Evolutionary conservation across 2,888 invertebrate genomes (phyloP).

Genomic region (Azorinus chamasolen): DNA sequence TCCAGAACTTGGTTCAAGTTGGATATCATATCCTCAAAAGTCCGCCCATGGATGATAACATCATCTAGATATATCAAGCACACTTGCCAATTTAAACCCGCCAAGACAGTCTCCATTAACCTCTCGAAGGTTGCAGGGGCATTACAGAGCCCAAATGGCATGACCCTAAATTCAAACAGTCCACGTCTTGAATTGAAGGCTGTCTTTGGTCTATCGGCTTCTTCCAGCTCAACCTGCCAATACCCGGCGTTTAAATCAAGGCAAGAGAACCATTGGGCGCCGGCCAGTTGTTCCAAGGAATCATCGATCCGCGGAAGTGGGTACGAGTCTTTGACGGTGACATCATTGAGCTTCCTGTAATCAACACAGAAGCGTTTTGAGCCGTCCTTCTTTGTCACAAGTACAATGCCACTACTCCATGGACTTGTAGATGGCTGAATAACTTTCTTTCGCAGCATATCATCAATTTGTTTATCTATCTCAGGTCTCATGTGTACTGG

Average conservation of each 20-base stretch:
- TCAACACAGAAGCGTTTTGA: slow-evolving; percentile 46
- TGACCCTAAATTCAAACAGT: too few species aligned
- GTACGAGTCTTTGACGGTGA: slow-evolving; percentile 32
- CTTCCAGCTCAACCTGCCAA: slow-evolving; percentile 55
- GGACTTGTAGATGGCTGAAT: slow-evolving; percentile 44
- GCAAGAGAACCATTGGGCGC: slow-evolving; percentile 48
- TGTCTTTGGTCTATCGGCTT: slow-evolving; percentile 50
- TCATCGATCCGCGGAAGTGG: slow-evolving; percentile 42
- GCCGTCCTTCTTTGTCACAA: slow-evolving; percentile 54
- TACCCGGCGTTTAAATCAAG: slow-evolving; percentile 63
- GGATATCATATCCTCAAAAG: slow-evolving; percentile 24
- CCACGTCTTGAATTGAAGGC: slow-evolving; percentile 49
- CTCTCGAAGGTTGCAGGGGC: slow-evolving; percentile 48
- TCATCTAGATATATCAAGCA: slow-evolving; percentile 56
- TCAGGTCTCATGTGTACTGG: slow-evolving; percentile 34
- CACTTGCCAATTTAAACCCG: slow-evolving; percentile 30
- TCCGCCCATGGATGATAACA: slow-evolving; percentile 37
- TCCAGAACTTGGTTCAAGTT: slow-evolving; percentile 36
- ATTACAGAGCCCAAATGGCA: slow-evolving; percentile 63
- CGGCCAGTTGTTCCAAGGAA: slow-evolving; percentile 29
- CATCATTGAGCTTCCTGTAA: slow-evolving; percentile 34
- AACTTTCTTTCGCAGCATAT: slow-evolving; percentile 37
- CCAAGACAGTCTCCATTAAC: slow-evolving; percentile 10
- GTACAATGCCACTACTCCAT: slow-evolving; percentile 45
- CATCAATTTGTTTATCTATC: slow-evolving; percentile 34